Evolutionary conservation across 2,797 vertebrate genomes (phyloP).

Genomic region (Coilia nasus): DNA sequence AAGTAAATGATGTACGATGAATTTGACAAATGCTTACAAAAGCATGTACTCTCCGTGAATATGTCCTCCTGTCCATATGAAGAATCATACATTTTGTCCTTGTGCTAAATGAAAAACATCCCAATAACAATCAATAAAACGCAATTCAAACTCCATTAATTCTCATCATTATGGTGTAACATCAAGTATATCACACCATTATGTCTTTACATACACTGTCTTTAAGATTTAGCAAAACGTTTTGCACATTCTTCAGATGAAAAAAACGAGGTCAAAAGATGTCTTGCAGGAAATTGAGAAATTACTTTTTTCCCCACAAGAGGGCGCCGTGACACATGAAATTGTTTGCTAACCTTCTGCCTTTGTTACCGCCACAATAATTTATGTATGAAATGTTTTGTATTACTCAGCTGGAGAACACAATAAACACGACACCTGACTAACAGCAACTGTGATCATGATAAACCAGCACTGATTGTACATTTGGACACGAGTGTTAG

Average conservation of each 20-base stretch:
- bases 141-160: neutral
- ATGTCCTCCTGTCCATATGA: neutral
- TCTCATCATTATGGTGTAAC: neutral
- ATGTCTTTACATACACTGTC: no score
- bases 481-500: neutral
- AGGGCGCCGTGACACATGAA: neutral
- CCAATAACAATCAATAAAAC: neutral
- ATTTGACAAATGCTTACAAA: neutral
- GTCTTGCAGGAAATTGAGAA: neutral
- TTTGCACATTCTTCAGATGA: neutral
- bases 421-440: neutral
- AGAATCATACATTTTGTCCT: neutral
- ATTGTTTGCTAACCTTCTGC: neutral
- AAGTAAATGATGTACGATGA: neutral
- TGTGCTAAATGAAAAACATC: neutral
- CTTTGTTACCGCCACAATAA: neutral
- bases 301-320: neutral
- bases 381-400: neutral
- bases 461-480: neutral
- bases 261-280: neutral
- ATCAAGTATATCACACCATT: no score
- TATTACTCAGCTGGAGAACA: neutral
- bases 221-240: no score
- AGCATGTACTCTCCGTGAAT: neutral
- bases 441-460: neutral